phyloP scores from a whole-genome alignment of 2,797 vertebrate genomes.

The Pantherophis vulpinus region DNA sequence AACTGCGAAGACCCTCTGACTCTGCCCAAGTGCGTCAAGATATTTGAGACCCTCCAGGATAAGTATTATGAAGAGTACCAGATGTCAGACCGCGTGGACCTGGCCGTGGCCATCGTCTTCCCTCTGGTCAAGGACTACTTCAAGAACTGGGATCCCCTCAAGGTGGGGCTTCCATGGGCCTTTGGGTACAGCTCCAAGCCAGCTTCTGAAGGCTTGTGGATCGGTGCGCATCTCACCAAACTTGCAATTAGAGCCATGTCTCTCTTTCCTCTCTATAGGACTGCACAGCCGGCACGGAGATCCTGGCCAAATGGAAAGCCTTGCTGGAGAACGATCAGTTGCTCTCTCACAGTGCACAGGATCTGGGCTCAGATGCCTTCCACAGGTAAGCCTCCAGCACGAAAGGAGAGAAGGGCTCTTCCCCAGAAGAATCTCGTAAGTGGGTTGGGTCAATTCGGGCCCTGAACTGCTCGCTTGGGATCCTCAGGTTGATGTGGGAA shows the following conservation, averaged over 20 bases:
- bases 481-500: conserved; percentile 89
- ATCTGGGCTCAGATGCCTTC: conserved; percentile 90
- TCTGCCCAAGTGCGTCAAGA: conserved; percentile 84
- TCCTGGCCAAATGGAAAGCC: conserved; percentile 90
- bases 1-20: conserved; percentile 76
- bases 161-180: conserved; percentile 67
- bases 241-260: background rate
- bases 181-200: background rate
- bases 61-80: conserved; percentile 95
- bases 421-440: background rate
- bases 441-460: background rate
- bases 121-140: conserved; percentile 91
- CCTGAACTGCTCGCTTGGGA: background rate
- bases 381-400: conserved; percentile 80
- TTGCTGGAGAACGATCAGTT: conserved; percentile 89
- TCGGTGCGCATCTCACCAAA: background rate
- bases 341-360: conserved; percentile 82
- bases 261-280: conserved; percentile 76
- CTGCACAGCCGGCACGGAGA: conserved; percentile 83
- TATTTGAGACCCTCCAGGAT: conserved; percentile 92
- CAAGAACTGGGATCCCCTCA: conserved; percentile 90
- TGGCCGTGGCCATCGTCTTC: conserved; percentile 90
- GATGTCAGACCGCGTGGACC: conserved; percentile 85
- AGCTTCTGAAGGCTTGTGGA: background rate
- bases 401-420: background rate